A percentile compares a stretch with the other conserved stretches of the same genome.
Conservation (phyloP, 2,888 invertebrate species). For the Eupithecia insigniata region DNA sequence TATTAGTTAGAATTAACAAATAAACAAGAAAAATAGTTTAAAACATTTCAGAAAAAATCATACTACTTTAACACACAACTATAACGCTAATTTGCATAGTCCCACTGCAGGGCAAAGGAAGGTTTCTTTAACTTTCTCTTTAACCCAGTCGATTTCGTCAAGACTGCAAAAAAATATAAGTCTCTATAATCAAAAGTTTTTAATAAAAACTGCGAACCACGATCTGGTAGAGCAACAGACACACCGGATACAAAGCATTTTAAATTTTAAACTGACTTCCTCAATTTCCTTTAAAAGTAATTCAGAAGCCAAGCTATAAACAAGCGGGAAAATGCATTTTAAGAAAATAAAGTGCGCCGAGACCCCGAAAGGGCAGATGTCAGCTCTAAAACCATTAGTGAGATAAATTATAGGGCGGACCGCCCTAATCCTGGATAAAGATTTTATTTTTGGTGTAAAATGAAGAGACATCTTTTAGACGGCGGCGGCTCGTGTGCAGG, state of each 20-base stretch:
- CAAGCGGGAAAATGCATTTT: conserved; percentile 53
- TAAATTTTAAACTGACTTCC: background rate
- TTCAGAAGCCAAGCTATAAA: conserved; percentile 44
- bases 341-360: conserved; percentile 51
- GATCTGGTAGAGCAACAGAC: background rate
- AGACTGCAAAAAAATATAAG: background rate
- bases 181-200: background rate
- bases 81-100: background rate
- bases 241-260: background rate
- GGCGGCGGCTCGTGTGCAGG: conserved; percentile 33
- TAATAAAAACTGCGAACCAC: background rate
- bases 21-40: too few relatives aligned
- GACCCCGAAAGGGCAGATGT: conserved; percentile 73
- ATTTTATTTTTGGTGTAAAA: conserved; percentile 79
- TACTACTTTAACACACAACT: too few relatives aligned
- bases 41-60: background rate
- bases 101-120: background rate
- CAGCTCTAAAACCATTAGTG: conserved; percentile 78
- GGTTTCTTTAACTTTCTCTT: too few relatives aligned
- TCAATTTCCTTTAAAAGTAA: conserved; percentile 38
- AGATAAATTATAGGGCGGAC: conserved; percentile 70
- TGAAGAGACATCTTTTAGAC: conserved; percentile 70
- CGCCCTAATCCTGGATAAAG: conserved; percentile 71
- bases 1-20: too few relatives aligned
- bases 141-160: background rate